Percentiles rank a stretch among this genome's conserved stretches.
phyloP scores from a whole-genome alignment of 2,113 vertebrate species.

The Hemiprocne comata region DNA sequence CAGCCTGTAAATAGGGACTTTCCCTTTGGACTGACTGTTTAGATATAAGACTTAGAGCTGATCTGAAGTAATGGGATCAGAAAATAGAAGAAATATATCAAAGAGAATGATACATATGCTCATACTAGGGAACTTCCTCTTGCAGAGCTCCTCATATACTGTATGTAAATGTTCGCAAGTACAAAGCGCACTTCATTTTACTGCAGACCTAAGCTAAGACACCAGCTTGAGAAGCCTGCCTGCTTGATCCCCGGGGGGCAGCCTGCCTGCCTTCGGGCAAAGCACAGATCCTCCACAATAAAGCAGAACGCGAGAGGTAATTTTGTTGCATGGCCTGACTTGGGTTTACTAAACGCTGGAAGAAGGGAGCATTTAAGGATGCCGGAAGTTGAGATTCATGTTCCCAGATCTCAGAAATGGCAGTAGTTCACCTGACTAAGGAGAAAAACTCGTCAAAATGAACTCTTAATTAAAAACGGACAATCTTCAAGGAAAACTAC shows the following conservation, averaged over 20 bases:
- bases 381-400: not conserved
- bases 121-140: not conserved
- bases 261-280: not conserved
- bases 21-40: constrained; percentile 54
- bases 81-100: constrained; percentile 63
- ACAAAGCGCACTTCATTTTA: not conserved
- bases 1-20: constrained; percentile 50
- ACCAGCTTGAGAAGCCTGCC: not conserved
- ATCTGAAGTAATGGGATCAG: constrained; percentile 61
- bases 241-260: not conserved
- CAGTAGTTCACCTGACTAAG: not conserved
- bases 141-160: not conserved
- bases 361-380: not conserved
- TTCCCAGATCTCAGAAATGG: not conserved
- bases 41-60: constrained; percentile 45
- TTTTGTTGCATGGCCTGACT: not conserved
- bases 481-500: not conserved
- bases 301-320: rapidly evolving
- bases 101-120: constrained; percentile 41
- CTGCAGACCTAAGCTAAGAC: not conserved
- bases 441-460: not conserved
- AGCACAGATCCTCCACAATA: not conserved
- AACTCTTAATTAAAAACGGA: not conserved
- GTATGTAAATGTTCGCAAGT: constrained; percentile 10
- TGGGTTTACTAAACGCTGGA: not conserved